A percentile compares a stretch with the other conserved stretches of the same genome.
Conservation (phyloP, 2,888 invertebrate genomes). For the Piscicola geometra region DNA sequence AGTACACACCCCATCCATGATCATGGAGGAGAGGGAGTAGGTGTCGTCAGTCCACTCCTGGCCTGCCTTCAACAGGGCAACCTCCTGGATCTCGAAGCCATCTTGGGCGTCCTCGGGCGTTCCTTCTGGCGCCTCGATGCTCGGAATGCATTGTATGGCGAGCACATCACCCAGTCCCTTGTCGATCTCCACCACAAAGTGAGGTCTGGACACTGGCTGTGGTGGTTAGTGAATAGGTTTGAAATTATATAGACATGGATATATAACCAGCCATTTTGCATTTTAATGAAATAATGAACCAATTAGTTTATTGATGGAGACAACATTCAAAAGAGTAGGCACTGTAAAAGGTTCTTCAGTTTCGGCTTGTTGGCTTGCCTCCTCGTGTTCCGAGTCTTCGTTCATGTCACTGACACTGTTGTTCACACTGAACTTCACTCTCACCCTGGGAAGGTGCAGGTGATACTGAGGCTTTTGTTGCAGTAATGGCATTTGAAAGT, state of each 20-base stretch:
- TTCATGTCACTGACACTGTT: conserved; percentile 89
- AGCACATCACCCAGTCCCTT: conserved; percentile 70
- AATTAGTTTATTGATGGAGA: not conserved
- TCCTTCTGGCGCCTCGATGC: conserved; percentile 52
- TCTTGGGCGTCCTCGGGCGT: conserved; percentile 46
- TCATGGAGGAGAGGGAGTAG: conserved; percentile 81
- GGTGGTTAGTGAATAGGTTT: not conserved
- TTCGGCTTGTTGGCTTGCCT: conserved; percentile 66
- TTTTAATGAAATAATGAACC: not conserved
- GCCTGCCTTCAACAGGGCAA: conserved; percentile 69
- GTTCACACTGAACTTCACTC: conserved; percentile 83
- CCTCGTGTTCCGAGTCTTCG: conserved; percentile 69
- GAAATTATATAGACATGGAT: too few species aligned
- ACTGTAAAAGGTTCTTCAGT: not conserved
- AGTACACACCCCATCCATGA: conserved; percentile 80
- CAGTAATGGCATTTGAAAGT: too few species aligned
- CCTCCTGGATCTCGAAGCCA: conserved; percentile 73
- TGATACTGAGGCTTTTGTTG: too few species aligned
- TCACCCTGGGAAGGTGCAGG: conserved; percentile 66
- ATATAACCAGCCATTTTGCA: not conserved
- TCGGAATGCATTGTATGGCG: conserved; percentile 78
- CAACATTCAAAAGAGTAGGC: too few species aligned
- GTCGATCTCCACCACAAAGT: conserved; percentile 80
- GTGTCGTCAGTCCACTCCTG: conserved; percentile 83
- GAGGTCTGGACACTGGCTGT: conserved; percentile 79